These are phyloP conservation scores for Etheostoma spectabile DNA, from an alignment of 2,113 vertebrate species.

Conservation along the genomic window DNA sequence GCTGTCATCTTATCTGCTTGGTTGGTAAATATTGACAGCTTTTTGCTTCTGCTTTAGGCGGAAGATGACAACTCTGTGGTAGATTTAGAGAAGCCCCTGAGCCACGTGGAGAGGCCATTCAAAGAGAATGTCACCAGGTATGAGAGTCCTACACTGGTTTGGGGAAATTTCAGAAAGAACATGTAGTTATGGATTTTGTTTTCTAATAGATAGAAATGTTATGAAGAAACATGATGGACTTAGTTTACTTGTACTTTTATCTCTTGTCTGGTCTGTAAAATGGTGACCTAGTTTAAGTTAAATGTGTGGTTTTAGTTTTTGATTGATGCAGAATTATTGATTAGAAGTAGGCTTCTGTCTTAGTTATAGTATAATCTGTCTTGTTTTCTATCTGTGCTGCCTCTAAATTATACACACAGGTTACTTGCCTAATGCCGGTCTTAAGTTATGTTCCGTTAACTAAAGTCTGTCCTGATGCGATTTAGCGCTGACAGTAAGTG, in stretches of 20 bases:
- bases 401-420: neutral
- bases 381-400: neutral
- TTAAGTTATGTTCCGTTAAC: neutral
- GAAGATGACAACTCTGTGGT: slow-evolving; percentile 90
- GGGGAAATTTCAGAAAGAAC: too few species aligned
- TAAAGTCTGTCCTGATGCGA: slow-evolving; percentile 2
- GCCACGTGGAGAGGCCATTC: slow-evolving; percentile 91
- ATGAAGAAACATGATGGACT: neutral
- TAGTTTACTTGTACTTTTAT: neutral
- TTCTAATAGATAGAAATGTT: neutral
- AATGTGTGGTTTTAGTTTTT: neutral
- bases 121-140: slow-evolving; percentile 94
- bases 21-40: slow-evolving; percentile 6
- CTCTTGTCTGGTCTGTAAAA: neutral
- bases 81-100: slow-evolving; percentile 89
- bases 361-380: neutral
- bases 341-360: neutral
- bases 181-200: neutral
- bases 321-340: neutral
- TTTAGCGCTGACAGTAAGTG: neutral
- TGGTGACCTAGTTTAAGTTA: neutral
- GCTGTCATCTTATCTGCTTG: neutral
- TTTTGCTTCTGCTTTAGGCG: slow-evolving; percentile 76
- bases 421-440: neutral
- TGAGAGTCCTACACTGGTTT: neutral